Evolutionary conservation across 2,113 vertebrate species (phyloP).

Genomic region (Esox niger): DNA sequence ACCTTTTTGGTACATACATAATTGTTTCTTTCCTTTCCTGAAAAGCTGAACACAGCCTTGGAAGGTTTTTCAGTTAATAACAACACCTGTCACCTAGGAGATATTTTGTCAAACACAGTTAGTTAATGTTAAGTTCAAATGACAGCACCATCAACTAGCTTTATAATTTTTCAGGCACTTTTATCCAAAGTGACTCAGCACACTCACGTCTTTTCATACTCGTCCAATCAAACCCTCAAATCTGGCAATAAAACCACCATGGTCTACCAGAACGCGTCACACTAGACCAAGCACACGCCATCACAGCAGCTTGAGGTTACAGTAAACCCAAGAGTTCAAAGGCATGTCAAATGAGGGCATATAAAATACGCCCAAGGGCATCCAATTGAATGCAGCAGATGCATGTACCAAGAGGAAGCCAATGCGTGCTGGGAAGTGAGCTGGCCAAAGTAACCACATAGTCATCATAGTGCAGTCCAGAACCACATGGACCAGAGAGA

Average conservation of each 20-base stretch:
- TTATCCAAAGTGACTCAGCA: too few relatives aligned
- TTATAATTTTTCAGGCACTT: too few relatives aligned
- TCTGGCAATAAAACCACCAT: too few relatives aligned
- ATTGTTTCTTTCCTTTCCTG: background rate
- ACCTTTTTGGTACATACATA: background rate
- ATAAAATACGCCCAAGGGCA: constrained; percentile 61
- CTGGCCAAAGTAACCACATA: constrained; percentile 33
- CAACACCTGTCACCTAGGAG: constrained; percentile 52
- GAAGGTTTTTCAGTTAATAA: background rate
- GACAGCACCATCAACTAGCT: constrained; percentile 53
- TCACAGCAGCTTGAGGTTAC: constrained; percentile 67
- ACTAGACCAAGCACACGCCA: constrained; percentile 62
- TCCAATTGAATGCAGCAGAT: constrained; percentile 46
- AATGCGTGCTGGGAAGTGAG: background rate
- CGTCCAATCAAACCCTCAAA: too few relatives aligned
- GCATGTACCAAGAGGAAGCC: constrained; percentile 56
- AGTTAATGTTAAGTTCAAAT: constrained; percentile 55
- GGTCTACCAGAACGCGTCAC: too few relatives aligned
- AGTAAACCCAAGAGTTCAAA: constrained; percentile 43
- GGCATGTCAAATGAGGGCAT: constrained; percentile 17
- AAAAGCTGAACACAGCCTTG: constrained; percentile 9
- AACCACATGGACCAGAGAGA: constrained; percentile 55
- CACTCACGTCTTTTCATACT: too few relatives aligned
- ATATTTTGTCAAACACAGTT: constrained; percentile 21
- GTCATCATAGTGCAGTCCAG: constrained; percentile 17